Conservation (phyloP, 2,888 invertebrate genomes). For the Hoplodrina ambigua region DNA sequence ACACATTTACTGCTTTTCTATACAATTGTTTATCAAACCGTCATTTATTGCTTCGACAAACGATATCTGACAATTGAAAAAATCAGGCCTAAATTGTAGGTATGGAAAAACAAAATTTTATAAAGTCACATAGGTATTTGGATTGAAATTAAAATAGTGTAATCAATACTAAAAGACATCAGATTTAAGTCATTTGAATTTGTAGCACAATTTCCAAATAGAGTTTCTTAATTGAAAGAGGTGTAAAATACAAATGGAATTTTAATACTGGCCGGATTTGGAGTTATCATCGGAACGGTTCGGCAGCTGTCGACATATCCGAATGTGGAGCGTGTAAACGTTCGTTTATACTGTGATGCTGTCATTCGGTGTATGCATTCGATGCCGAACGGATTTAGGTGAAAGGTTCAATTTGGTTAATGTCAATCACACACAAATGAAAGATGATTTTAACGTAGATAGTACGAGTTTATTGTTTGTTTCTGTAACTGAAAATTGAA, state of each 20-base stretch:
- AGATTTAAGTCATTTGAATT: constrained; percentile 15
- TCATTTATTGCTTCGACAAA: too few relatives aligned
- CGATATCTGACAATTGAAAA: too few relatives aligned
- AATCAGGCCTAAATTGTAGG: too few relatives aligned
- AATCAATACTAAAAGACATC: background rate
- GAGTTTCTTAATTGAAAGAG: constrained; percentile 36
- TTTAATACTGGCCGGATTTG: constrained; percentile 45
- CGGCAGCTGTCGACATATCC: constrained; percentile 53
- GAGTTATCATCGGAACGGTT: constrained; percentile 38
- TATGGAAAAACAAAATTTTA: too few relatives aligned
- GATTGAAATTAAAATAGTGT: too few relatives aligned
- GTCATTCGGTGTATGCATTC: constrained; percentile 56
- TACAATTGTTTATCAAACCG: too few relatives aligned
- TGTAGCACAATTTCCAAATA: constrained; percentile 4
- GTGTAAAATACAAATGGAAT: constrained; percentile 32
- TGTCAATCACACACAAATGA: constrained; percentile 16
- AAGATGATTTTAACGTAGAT: constrained; percentile 23
- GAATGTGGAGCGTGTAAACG: constrained; percentile 64
- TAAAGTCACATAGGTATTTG: too few relatives aligned
- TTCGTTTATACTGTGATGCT: constrained; percentile 62
- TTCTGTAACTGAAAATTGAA: too few relatives aligned
- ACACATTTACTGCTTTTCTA: too few relatives aligned
- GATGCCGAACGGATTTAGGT: constrained; percentile 34
- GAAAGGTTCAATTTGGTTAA: constrained; percentile 17
- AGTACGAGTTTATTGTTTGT: background rate